Percentiles rank a stretch among this genome's conserved stretches.
Conservation (phyloP, 92 coral and sea anemone species). For the Epizoanthus scotinus region DNA sequence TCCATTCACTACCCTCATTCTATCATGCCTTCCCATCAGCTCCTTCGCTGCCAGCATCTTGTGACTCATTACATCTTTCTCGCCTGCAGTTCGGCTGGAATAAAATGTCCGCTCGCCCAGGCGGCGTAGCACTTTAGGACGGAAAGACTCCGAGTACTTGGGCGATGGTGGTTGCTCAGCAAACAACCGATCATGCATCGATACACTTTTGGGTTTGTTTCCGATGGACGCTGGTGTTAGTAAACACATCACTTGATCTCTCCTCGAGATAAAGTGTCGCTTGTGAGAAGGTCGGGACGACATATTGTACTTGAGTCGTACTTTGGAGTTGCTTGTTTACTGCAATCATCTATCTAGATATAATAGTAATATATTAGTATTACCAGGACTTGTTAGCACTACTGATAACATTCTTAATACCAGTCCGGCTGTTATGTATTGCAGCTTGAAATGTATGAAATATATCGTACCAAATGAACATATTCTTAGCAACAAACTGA, state of each 20-base stretch:
- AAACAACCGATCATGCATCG: slow-evolving; percentile 29
- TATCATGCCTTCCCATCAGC: not conserved
- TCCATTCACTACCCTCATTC: not conserved
- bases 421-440: no score
- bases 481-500: no score
- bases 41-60: not conserved
- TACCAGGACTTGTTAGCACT: no score
- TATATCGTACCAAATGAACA: no score
- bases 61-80: not conserved
- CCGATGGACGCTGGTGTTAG: slow-evolving; percentile 19
- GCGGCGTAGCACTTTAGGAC: slow-evolving; percentile 23
- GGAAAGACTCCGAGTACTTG: slow-evolving; percentile 18
- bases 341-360: no score
- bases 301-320: not conserved
- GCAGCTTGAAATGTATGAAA: no score
- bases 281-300: slow-evolving; percentile 24
- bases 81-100: slow-evolving; percentile 27
- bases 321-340: not conserved
- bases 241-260: slow-evolving; percentile 32
- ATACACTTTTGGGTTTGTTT: not conserved
- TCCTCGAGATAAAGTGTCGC: slow-evolving; percentile 16
- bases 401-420: no score
- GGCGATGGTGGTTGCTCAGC: slow-evolving; percentile 25
- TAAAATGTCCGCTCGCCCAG: slow-evolving; percentile 27
- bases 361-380: no score